Evolutionary conservation across 2,113 vertebrate genomes (phyloP), one percentile per base, ranked within the genome.

Genomic region (Acanthochromis polyacanthus): DNA sequence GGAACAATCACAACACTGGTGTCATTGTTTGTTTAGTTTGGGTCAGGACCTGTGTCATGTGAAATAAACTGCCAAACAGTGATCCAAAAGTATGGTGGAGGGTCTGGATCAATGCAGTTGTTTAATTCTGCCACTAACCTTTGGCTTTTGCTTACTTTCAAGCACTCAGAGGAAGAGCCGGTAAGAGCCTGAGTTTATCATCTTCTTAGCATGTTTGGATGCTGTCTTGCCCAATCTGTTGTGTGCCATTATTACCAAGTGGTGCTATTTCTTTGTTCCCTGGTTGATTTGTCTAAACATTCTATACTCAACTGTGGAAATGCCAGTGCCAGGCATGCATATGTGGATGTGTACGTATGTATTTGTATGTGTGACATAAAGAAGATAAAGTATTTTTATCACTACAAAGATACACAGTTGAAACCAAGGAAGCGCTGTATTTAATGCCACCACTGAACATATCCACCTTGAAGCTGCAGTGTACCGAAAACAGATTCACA

Each of bases 131-230:
- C 85, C 43, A 93, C 95, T 96, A 91, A 93, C 80, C 63, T 92
- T 81, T 94, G 63, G 91, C 93, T 71, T 93, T 79, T 95, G 89
- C 70, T 84, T 97, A 88, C 95, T 96, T 98, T 95, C 95, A 97
- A 99, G 98, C 98, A 96, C 93, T 58, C 96, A 75, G 95, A 97
- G 93, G 98, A 98, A 25, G 97, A 98, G 91, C 97, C 95, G 97
- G 98, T 99, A 97, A 99, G 98, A 95, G 40, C 15, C 68, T 30
- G 12, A 57, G 7, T 59, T 64, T 69, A 40, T 11, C 46, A 3
- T 79, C 36, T 50, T 69, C 17, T 52, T 10, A 65, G 83, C 67
- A 88, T 89, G 86, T 56, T 38, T 81, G 81, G n/a, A 45, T 71
- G 66, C 58, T 94, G 88, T 86, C 70, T 90, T 79, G 78, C 89